Conservation (phyloP, 2,113 vertebrate genomes). For the Microtus montanus region DNA sequence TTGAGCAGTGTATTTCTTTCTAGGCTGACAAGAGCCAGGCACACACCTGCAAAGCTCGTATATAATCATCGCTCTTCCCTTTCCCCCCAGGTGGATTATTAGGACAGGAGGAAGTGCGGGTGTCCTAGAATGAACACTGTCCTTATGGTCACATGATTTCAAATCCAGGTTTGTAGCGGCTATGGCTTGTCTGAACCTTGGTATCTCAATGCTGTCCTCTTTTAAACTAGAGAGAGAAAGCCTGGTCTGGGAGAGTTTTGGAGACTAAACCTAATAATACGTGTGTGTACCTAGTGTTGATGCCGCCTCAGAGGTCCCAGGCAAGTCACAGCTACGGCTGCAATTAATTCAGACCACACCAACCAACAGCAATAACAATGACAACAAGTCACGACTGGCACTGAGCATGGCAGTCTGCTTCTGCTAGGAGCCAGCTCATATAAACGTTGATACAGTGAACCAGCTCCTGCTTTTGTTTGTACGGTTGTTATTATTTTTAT, state of each 20-base stretch:
- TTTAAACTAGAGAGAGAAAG: neutral
- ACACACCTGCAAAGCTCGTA: neutral
- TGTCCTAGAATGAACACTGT: neutral
- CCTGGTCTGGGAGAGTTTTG: neutral
- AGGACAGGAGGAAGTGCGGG: neutral
- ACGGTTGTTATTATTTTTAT: neutral
- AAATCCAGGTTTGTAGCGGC: neutral
- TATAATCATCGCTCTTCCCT: constrained; percentile 8
- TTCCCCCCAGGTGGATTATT: neutral
- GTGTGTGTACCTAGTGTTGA: neutral
- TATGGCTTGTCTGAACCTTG: neutral
- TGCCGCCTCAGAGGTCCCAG: neutral
- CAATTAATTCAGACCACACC: neutral
- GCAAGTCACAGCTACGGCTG: neutral
- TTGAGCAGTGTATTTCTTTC: constrained; percentile 65
- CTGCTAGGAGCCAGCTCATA: neutral
- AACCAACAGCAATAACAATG: neutral
- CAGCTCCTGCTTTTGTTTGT: neutral
- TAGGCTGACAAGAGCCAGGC: constrained; percentile 23
- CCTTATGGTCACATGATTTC: neutral
- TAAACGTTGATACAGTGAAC: neutral
- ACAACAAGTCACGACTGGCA: neutral
- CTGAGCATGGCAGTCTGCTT: neutral
- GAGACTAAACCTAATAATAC: neutral
- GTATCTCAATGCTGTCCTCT: neutral